Base-by-base conservation (phyloP, 92 coral and sea anemone species). In the Epizoanthus ramosus region DNA sequence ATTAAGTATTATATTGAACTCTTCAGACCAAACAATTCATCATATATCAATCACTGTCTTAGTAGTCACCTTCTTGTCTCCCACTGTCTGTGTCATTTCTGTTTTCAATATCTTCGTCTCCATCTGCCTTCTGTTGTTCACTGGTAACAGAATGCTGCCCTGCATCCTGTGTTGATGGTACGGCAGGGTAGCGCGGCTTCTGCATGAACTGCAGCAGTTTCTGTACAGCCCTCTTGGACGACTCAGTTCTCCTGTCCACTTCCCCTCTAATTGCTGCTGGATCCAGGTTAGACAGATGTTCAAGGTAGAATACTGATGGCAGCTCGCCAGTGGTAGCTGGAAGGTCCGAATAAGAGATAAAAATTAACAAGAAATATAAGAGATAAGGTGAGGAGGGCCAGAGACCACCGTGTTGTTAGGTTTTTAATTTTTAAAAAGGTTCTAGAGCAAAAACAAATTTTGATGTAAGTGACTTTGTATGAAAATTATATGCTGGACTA, bases 151-250 rank as follows among this genome's bases (percentile, higher is more conserved):
- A 35, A 14, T 75, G 79, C n/a, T 81, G 68, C 58, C 70, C 83
- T 41, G 47, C n/a, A 14, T 56, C 15, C 21, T 3, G 37, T 31
- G 47, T 6, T 66, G 71, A 63, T 77, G 74, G 57, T 68, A 10
- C 47, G 13, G 88, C 82, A 73, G 83, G 77, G 50, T 85, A 69
- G 31, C 93, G 91, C 37, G 93, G 86, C 69, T 81, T 84, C 59
- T 93, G 94, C 73, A 93, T 88, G 68, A 73, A 93, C 13, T 86
- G 86, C 22, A 93, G 73, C 73, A 93, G 85, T 73, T 91, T 91
- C 79, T 88, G 84, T 5, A 92, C 79, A 39, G 87, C 86, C 35
- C 88, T 87, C 80, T 91, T 93, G 4, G 98, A 91, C 57, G 92
- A 89, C 14, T 83, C 80, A 10, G 94, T 90, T 85, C 98, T 87